phyloP scores from a whole-genome alignment of 2,888 invertebrate genomes.

The Lasioglossum morio region DNA sequence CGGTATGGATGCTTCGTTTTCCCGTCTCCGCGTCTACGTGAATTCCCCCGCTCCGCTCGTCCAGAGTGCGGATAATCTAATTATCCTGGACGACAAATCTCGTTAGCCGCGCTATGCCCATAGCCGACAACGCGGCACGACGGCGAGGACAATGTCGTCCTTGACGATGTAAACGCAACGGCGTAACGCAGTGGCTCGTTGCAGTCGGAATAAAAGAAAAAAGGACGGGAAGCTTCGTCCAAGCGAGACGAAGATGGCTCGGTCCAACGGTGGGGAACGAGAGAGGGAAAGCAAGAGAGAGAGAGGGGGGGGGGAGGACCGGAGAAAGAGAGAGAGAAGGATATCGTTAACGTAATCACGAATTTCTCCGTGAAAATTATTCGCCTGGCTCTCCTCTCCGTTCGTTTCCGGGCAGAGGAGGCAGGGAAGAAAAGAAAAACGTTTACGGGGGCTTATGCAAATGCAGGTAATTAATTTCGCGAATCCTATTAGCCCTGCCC shows the following conservation, averaged over 20 bases:
- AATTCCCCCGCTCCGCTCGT: constrained; percentile 64
- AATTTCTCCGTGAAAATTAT: constrained; percentile 74
- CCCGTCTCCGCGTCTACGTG: constrained; percentile 58
- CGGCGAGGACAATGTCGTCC: constrained; percentile 67
- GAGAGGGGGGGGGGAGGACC: constrained; percentile 31
- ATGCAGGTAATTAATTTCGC: constrained; percentile 81
- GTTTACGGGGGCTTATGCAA: constrained; percentile 80
- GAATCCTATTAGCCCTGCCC: constrained; percentile 79
- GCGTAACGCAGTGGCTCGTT: constrained; percentile 63
- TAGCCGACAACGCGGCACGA: constrained; percentile 65
- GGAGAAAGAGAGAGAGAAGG: constrained; percentile 47
- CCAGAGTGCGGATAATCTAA: constrained; percentile 77
- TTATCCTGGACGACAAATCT: constrained; percentile 80
- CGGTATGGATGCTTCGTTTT: constrained; percentile 65
- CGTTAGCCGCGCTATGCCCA: constrained; percentile 74
- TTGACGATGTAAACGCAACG: constrained; percentile 70
- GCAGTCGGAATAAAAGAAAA: constrained; percentile 59
- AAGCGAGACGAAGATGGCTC: constrained; percentile 15
- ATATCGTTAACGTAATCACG: constrained; percentile 76
- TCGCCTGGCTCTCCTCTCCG: constrained; percentile 51
- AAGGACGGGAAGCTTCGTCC: background rate
- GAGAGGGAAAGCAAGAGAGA: constrained; percentile 50
- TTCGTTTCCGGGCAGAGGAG: constrained; percentile 33
- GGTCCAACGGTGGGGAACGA: background rate
- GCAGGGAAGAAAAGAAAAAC: constrained; percentile 70